Percentiles rank a stretch among this genome's conserved stretches.
Evolutionary conservation across 2,797 vertebrate genomes (phyloP).

Genomic region (Pampus argenteus): DNA sequence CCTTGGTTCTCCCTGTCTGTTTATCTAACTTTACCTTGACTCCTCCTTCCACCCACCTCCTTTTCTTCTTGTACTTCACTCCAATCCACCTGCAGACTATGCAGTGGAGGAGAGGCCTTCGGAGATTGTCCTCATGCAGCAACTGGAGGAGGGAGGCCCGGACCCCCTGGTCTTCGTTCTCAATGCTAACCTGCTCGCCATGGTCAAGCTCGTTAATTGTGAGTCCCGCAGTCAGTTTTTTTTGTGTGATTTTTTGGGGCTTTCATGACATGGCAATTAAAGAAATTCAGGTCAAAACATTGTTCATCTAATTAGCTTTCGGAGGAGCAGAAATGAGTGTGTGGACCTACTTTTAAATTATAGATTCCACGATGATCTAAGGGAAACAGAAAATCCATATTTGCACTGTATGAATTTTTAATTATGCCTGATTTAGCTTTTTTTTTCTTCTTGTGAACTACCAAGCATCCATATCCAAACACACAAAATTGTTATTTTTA

Average conservation of each 20-base stretch:
- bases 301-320: background rate
- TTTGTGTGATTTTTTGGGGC: background rate
- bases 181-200: slow-evolving; percentile 97
- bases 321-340: background rate
- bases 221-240: slow-evolving; percentile 72
- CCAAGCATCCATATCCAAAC: background rate
- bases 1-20: background rate
- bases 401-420: slow-evolving; percentile 20
- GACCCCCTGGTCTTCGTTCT: slow-evolving; percentile 99
- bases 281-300: background rate
- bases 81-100: slow-evolving; percentile 86
- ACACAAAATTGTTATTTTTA: background rate
- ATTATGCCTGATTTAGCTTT: slow-evolving; percentile 15
- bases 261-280: background rate
- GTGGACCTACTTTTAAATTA: background rate
- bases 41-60: slow-evolving; percentile 13
- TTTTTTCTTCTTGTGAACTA: slow-evolving; percentile 8
- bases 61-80: slow-evolving; percentile 12
- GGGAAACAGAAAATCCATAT: slow-evolving; percentile 6
- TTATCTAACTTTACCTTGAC: slow-evolving; percentile 32
- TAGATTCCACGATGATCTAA: slow-evolving; percentile 2
- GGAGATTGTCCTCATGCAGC: slow-evolving; percentile 96
- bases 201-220: slow-evolving; percentile 99
- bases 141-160: slow-evolving; percentile 94
- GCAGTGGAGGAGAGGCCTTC: slow-evolving; percentile 97